A percentile compares a stretch with the other conserved stretches of the same genome.
phyloP scores from a whole-genome alignment of 37 sponge, comb jelly and placozoan species.

The Chondrosia reniformis region DNA sequence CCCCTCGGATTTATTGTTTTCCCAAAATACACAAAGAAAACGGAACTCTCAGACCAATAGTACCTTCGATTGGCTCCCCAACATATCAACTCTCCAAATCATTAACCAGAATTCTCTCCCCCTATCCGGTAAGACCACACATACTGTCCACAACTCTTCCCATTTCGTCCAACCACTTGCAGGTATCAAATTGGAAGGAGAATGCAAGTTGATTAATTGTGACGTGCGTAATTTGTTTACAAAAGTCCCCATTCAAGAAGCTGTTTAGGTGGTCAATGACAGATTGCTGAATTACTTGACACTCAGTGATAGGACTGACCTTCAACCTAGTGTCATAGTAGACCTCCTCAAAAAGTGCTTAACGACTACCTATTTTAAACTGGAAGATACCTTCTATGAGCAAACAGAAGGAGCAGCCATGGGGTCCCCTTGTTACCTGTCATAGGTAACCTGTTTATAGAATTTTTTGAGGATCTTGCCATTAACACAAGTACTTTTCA shows the following conservation, averaged over 20 bases:
- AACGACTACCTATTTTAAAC: too few relatives aligned
- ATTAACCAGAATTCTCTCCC: background rate
- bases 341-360: too few relatives aligned
- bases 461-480: too few relatives aligned
- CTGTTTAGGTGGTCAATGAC: background rate
- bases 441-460: too few relatives aligned
- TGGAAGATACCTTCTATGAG: too few relatives aligned
- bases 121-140: background rate
- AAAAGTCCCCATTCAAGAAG: background rate
- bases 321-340: too few relatives aligned
- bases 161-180: background rate
- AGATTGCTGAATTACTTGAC: too few relatives aligned
- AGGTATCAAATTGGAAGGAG: background rate
- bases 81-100: background rate
- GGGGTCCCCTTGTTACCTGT: too few relatives aligned
- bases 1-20: background rate
- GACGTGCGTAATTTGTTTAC: background rate
- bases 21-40: background rate
- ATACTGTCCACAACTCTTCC: background rate
- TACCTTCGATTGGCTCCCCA: background rate
- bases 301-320: too few relatives aligned
- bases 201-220: background rate
- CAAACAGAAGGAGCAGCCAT: too few relatives aligned
- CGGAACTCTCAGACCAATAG: background rate
- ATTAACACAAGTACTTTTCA: too few relatives aligned